A percentile compares a stretch with the other conserved stretches of the same genome.
Conservation (phyloP, 37 sponge, comb jelly and placozoan genomes). For the Beroe ovata region DNA sequence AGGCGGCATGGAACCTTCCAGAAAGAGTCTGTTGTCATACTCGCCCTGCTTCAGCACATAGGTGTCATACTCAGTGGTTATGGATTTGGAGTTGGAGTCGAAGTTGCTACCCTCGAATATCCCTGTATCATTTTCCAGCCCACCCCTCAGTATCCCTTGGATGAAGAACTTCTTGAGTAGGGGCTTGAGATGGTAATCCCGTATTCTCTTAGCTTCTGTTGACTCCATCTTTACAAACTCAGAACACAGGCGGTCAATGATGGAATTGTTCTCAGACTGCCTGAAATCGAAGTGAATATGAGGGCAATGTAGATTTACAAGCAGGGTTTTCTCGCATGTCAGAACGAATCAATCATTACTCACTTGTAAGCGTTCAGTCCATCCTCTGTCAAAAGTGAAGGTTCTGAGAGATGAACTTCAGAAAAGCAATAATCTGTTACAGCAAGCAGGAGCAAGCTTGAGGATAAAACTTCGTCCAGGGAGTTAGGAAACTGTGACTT, state of each 20-base stretch:
- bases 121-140: conserved; percentile 37
- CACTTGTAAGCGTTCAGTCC: conserved; percentile 56
- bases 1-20: neutral
- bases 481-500: conserved; percentile 58
- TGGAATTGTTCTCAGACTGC: conserved; percentile 41
- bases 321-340: too few relatives aligned
- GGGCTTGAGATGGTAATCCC: conserved; percentile 64
- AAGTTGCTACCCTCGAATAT: conserved; percentile 42
- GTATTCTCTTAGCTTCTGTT: conserved; percentile 52
- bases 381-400: conserved; percentile 26
- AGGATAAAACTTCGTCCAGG: conserved; percentile 55
- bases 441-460: conserved; percentile 9
- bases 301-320: too few relatives aligned
- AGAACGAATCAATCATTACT: neutral
- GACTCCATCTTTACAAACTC: conserved; percentile 60
- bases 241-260: conserved; percentile 13
- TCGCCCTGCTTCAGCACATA: conserved; percentile 54
- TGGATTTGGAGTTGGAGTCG: conserved; percentile 27
- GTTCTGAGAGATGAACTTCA: conserved; percentile 18
- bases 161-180: conserved; percentile 53
- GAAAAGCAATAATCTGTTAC: conserved; percentile 30
- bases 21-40: conserved; percentile 60
- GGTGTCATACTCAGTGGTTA: conserved; percentile 56
- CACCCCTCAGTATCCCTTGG: conserved; percentile 21
- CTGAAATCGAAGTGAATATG: too few relatives aligned